Conservation (phyloP, 2,113 vertebrate genomes). For the Stigmatopora nigra region DNA sequence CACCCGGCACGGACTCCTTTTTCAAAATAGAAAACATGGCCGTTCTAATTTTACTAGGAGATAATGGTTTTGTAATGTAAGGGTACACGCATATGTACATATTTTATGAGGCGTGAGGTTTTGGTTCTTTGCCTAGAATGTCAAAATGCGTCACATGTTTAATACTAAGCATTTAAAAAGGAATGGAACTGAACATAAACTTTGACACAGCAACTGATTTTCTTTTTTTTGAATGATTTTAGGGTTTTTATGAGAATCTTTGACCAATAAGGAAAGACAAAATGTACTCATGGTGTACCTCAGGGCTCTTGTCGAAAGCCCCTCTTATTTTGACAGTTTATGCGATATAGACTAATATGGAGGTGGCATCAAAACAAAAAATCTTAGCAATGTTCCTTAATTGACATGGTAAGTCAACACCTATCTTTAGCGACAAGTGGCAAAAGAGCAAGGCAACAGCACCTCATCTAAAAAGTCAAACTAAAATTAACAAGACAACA, state of each 20-base stretch:
- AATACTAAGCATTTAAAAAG: background rate
- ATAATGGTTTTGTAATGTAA: conserved; percentile 15
- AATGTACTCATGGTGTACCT: background rate
- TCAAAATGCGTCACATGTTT: background rate
- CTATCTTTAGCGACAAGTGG: conserved; percentile 20
- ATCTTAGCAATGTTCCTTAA: background rate
- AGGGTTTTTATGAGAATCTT: too few species aligned
- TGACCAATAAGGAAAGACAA: too few species aligned
- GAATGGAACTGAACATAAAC: too few species aligned
- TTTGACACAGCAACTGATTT: too few species aligned
- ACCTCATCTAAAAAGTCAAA: background rate
- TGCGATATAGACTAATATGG: background rate
- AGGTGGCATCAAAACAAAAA: background rate
- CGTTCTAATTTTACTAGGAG: conserved; percentile 16
- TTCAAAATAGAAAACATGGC: conserved; percentile 35
- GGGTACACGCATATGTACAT: background rate
- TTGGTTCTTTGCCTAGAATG: background rate
- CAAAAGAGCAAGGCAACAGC: background rate
- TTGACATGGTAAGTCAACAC: background rate
- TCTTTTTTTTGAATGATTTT: too few species aligned
- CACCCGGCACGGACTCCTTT: conserved; percentile 33
- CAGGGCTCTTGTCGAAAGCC: background rate
- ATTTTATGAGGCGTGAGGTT: background rate
- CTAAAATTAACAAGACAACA: conserved; percentile 13
- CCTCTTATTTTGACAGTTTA: background rate